These are phyloP conservation scores for Brachionus plicatilis DNA, from an alignment of 1,140 invertebrate species.

Conservation along the genomic window DNA sequence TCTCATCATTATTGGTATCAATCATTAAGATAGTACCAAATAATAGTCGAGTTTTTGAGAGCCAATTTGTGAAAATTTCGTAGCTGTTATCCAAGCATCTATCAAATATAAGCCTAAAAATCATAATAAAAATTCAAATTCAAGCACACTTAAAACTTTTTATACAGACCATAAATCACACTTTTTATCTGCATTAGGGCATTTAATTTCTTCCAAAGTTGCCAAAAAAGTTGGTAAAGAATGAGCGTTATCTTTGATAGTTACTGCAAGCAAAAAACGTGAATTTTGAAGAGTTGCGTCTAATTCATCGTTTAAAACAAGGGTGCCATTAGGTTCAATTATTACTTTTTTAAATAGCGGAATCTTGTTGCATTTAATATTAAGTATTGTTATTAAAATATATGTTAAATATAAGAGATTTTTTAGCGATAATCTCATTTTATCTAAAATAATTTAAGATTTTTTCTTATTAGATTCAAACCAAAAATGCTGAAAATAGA, in stretches of 20 bases:
- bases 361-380: background rate
- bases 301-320: background rate
- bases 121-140: background rate
- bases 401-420: background rate
- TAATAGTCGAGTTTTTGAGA: background rate
- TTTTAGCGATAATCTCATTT: background rate
- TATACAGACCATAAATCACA: background rate
- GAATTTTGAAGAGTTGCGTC: background rate
- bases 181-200: background rate
- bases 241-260: background rate
- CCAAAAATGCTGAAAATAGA: too few relatives aligned
- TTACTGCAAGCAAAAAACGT: background rate
- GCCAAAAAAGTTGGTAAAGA: conserved; percentile 21
- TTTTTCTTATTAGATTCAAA: too few relatives aligned
- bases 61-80: conserved; percentile 7
- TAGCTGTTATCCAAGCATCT: background rate
- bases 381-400: background rate
- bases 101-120: conserved; percentile 1
- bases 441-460: background rate
- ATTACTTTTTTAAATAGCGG: background rate
- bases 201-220: background rate
- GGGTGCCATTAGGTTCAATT: background rate
- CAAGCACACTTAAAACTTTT: background rate
- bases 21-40: conserved; percentile 9
- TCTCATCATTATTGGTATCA: background rate